Percentiles rank a stretch among this genome's conserved stretches.
These are phyloP conservation scores for Hippocampus guttulatus DNA, from an alignment of 2,113 vertebrate genomes.

Conservation along the genomic window DNA sequence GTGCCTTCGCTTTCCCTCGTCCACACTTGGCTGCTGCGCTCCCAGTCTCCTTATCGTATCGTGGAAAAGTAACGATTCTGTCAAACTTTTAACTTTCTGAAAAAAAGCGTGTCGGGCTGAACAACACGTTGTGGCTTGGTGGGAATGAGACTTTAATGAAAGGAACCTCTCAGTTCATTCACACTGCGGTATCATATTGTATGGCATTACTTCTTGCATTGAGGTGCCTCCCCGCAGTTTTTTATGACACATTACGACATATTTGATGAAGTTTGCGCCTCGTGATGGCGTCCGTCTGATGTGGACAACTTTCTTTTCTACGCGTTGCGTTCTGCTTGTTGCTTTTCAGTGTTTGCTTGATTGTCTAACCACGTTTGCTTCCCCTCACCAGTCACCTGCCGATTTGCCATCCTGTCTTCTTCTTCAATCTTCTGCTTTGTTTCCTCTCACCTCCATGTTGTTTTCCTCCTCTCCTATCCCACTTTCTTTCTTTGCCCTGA, in stretches of 20 bases:
- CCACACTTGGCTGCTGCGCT: too few species aligned
- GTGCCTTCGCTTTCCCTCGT: too few species aligned
- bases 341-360: slow-evolving; percentile 53
- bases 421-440: slow-evolving; percentile 34
- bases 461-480: slow-evolving; percentile 8
- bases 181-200: neutral
- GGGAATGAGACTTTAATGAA: neutral
- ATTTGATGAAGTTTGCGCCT: neutral
- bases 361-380: slow-evolving; percentile 60
- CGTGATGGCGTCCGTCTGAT: neutral
- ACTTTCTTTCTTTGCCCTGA: slow-evolving; percentile 32
- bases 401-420: slow-evolving; percentile 38
- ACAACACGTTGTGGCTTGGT: neutral
- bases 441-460: slow-evolving; percentile 30
- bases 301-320: slow-evolving; percentile 30
- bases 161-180: neutral
- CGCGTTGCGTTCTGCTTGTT: slow-evolving; percentile 56
- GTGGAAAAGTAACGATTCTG: neutral
- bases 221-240: neutral
- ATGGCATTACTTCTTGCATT: neutral
- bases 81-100: neutral
- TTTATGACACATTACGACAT: neutral
- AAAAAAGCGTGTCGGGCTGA: neutral
- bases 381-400: slow-evolving; percentile 63
- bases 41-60: too few species aligned